A percentile compares a stretch with the other conserved stretches of the same genome.
Conservation (phyloP, 2,113 vertebrate species). For the Malurus alboscapulatus region DNA sequence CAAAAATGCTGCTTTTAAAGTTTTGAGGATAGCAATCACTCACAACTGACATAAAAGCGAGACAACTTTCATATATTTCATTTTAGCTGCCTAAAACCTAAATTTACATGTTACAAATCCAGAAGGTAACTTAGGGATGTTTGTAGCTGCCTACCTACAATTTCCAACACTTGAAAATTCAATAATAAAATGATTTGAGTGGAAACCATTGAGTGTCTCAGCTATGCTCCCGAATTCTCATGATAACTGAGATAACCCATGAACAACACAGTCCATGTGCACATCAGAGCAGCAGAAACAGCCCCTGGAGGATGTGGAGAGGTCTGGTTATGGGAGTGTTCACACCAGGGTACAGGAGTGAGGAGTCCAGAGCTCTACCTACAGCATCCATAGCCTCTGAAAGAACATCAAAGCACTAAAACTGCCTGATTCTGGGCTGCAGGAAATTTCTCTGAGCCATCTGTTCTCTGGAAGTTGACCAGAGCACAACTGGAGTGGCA, state of each 20-base stretch:
- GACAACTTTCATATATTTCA: not conserved
- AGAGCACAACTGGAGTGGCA: not conserved
- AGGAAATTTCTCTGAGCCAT: not conserved
- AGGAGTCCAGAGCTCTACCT: not conserved
- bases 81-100: not conserved
- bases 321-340: not conserved
- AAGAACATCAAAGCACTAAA: not conserved
- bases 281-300: not conserved
- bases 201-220: not conserved
- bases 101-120: not conserved
- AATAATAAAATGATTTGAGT: not conserved
- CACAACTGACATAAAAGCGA: not conserved
- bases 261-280: not conserved
- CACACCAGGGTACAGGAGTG: not conserved
- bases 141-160: not conserved
- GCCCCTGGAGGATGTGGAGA: not conserved
- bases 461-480: not conserved
- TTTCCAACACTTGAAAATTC: not conserved
- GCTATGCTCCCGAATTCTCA: not conserved
- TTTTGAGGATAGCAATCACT: not conserved
- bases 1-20: not conserved
- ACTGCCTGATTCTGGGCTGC: not conserved
- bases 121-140: not conserved
- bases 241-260: not conserved
- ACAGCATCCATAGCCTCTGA: not conserved